Conservation (phyloP, 2,797 vertebrate species). For the Schizopygopsis malacanthus region DNA sequence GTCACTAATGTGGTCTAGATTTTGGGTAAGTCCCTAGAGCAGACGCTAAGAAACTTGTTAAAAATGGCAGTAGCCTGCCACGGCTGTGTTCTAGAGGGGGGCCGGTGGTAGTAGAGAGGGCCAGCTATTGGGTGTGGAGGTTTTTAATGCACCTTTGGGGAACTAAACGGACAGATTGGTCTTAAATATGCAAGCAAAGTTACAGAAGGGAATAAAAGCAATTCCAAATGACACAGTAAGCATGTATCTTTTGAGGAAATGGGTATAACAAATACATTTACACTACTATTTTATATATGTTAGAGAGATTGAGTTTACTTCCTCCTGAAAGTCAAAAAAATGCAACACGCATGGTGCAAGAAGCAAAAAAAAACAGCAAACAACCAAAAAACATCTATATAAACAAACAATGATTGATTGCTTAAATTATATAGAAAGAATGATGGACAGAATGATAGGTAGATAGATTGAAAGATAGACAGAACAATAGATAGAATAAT, state of each 20-base stretch:
- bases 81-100: conserved; percentile 10
- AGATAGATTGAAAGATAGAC: neutral
- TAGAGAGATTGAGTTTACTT: neutral
- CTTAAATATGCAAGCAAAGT: neutral
- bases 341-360: neutral
- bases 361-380: neutral
- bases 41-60: conserved; percentile 28
- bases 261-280: neutral
- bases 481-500: neutral
- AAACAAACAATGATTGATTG: neutral
- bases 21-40: conserved; percentile 34
- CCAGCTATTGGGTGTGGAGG: conserved; percentile 13
- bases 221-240: neutral
- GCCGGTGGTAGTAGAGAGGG: conserved; percentile 6
- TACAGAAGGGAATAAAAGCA: conserved; percentile 7
- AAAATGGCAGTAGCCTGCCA: conserved; percentile 26
- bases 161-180: neutral
- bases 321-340: neutral
- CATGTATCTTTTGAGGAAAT: conserved; percentile 22
- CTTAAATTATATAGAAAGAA: neutral
- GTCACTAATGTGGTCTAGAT: conserved; percentile 39
- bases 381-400: neutral
- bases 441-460: neutral
- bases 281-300: neutral
- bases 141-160: conserved; percentile 22